phyloP scores from a whole-genome alignment of 2,797 vertebrate species.

The Fistularia tabacaria region DNA sequence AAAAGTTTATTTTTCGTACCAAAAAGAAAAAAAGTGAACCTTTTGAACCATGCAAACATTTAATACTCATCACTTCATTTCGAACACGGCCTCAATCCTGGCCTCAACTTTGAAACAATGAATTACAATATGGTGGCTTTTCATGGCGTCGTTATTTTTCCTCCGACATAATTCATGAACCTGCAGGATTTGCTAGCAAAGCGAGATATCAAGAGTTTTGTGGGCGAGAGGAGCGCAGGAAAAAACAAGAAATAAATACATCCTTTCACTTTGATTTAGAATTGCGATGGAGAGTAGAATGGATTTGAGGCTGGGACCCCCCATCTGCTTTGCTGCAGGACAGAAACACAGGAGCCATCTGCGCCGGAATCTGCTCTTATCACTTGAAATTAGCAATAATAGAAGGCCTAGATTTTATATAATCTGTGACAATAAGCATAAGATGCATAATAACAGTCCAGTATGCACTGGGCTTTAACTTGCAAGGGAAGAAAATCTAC shows the following conservation, averaged over 20 bases:
- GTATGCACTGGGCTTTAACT: neutral
- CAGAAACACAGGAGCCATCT: slow-evolving; percentile 65
- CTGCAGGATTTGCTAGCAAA: slow-evolving; percentile 12
- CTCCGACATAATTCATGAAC: too few species aligned
- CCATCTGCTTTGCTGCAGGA: slow-evolving; percentile 73
- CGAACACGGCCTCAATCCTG: too few species aligned
- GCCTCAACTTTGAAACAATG: too few species aligned
- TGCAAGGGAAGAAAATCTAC: slow-evolving; percentile 17
- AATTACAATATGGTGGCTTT: too few species aligned
- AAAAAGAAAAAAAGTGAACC: too few species aligned
- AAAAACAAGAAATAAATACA: neutral
- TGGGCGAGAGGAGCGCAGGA: slow-evolving; percentile 31
- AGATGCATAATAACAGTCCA: too few species aligned
- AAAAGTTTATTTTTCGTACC: too few species aligned
- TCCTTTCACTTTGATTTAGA: slow-evolving; percentile 64
- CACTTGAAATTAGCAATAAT: slow-evolving; percentile 52
- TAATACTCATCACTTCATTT: too few species aligned
- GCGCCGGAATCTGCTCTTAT: slow-evolving; percentile 60
- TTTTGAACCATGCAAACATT: too few species aligned
- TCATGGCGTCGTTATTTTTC: too few species aligned
- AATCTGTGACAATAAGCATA: slow-evolving; percentile 32
- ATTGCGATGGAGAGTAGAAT: slow-evolving; percentile 67
- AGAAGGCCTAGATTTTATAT: slow-evolving; percentile 39
- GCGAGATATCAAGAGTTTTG: slow-evolving; percentile 47
- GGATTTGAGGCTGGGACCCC: slow-evolving; percentile 61